Evolutionary conservation across 2,113 vertebrate genomes (phyloP).

Genomic region (Nerophis ophidion): DNA sequence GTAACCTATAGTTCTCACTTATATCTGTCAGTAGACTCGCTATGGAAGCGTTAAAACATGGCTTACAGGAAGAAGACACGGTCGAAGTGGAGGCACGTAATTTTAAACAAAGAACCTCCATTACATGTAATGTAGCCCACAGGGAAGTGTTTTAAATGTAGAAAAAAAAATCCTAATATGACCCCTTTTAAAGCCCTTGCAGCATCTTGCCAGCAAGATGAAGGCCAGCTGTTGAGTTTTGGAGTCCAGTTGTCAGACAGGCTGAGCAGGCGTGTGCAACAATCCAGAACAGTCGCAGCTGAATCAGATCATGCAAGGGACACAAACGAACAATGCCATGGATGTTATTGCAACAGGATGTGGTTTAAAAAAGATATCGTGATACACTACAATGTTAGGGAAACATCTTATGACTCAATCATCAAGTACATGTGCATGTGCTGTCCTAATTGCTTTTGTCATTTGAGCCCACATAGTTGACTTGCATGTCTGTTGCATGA

Average conservation of each 20-base stretch:
- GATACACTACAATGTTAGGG: not conserved
- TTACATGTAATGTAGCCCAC: no score
- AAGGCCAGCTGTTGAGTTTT: constrained; percentile 63
- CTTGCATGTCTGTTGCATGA: constrained; percentile 46
- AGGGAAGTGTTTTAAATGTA: no score
- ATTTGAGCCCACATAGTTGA: constrained; percentile 29
- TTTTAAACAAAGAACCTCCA: not conserved
- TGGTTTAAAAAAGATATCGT: no score
- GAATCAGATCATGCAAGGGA: constrained; percentile 41
- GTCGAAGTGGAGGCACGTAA: no score
- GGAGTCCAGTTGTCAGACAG: constrained; percentile 60
- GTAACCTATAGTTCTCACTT: not conserved
- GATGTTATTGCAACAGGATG: not conserved
- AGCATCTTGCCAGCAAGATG: constrained; percentile 33
- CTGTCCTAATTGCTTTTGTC: constrained; percentile 10
- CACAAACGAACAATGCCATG: not conserved
- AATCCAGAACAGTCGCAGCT: constrained; percentile 67
- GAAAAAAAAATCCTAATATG: no score
- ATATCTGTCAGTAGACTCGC: not conserved
- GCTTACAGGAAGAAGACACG: no score
- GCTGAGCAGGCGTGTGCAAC: constrained; percentile 68
- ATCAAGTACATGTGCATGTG: no score
- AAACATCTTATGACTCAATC: not conserved
- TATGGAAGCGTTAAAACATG: not conserved
- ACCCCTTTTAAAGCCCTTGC: not conserved